phyloP scores from a whole-genome alignment of 2,113 vertebrate genomes.

The Nibea albiflora region DNA sequence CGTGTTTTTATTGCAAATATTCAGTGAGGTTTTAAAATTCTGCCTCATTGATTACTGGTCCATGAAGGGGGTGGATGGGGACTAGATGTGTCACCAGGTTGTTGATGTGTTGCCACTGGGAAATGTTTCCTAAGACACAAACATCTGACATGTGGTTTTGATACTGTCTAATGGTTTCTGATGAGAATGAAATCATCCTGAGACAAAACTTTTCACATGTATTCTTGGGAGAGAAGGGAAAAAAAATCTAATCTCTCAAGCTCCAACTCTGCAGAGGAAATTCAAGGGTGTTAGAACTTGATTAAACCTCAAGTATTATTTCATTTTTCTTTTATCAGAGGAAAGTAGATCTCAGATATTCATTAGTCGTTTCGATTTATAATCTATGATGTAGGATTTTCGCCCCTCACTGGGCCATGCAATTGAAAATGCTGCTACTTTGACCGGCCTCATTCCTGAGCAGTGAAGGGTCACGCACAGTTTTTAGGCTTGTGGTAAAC shows the following conservation, averaged over 20 bases:
- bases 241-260: slow-evolving; percentile 2
- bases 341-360: background rate
- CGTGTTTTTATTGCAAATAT: slow-evolving; percentile 37
- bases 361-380: background rate
- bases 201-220: slow-evolving; percentile 43
- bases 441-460: no score
- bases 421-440: slow-evolving; percentile 5
- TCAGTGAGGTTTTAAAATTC: slow-evolving; percentile 32
- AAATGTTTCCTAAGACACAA: slow-evolving; percentile 64
- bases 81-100: slow-evolving; percentile 71
- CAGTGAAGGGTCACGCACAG: background rate
- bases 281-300: background rate
- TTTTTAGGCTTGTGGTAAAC: background rate
- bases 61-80: slow-evolving; percentile 42
- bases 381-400: background rate
- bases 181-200: slow-evolving; percentile 57
- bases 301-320: slow-evolving; percentile 7
- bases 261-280: background rate
- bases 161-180: slow-evolving; percentile 69
- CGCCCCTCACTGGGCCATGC: background rate
- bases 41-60: slow-evolving; percentile 65
- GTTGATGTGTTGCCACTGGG: slow-evolving; percentile 65
- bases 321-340: background rate
- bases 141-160: slow-evolving; percentile 69
- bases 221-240: slow-evolving; percentile 41